A percentile compares a stretch with the other conserved stretches of the same genome.
phyloP scores from a whole-genome alignment of 2,888 invertebrate genomes.

The Pantelozetes paolii region DNA sequence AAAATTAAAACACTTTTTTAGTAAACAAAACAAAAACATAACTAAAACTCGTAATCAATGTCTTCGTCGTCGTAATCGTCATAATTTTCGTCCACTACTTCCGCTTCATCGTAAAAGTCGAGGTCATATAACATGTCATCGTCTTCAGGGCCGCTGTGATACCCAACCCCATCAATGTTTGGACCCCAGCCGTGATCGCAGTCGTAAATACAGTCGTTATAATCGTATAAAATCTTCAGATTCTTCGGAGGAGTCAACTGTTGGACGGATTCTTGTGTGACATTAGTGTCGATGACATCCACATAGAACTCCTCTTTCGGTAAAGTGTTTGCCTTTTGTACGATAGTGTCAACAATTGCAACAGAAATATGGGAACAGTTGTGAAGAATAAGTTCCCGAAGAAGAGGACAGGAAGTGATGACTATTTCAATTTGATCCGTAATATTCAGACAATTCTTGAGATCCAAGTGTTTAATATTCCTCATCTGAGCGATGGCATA shows the following conservation, averaged over 20 bases:
- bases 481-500: neutral
- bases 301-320: neutral
- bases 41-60: neutral
- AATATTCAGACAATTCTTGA: constrained; percentile 16
- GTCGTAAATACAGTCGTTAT: neutral
- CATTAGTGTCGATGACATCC: constrained; percentile 10
- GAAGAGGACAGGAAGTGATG: neutral
- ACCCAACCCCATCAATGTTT: too few species aligned
- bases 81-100: neutral
- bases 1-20: too few species aligned
- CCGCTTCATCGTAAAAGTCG: constrained; percentile 7
- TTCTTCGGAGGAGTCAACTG: neutral
- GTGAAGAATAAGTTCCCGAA: neutral
- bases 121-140: neutral
- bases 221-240: neutral
- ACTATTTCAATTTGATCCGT: neutral
- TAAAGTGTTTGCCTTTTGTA: neutral
- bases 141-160: constrained; percentile 1
- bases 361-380: constrained; percentile 7
- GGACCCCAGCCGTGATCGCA: constrained; percentile 20
- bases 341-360: neutral
- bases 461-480: neutral
- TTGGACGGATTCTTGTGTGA: neutral
- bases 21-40: neutral
- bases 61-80: neutral